These are phyloP conservation scores for Paralvinella palmiformis DNA, from an alignment of 1,140 invertebrate genomes.

Conservation along the genomic window DNA sequence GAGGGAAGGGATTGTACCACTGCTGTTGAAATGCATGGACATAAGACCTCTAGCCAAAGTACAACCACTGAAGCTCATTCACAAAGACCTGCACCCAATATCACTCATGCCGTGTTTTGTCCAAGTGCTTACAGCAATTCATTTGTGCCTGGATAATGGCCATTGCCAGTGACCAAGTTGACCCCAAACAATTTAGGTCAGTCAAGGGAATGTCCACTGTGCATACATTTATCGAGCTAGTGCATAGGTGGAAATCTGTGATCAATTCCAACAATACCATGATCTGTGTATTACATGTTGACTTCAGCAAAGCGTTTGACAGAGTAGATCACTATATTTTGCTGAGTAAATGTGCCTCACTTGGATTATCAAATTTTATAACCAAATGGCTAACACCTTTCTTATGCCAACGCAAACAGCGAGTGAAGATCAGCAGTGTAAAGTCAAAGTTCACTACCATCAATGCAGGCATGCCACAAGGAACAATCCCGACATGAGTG, in stretches of 20 bases:
- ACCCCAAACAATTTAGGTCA: not conserved
- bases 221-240: conserved; percentile 1
- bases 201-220: conserved; percentile 5
- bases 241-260: not conserved
- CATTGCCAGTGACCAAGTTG: conserved; percentile 1
- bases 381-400: not conserved
- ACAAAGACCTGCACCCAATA: not conserved
- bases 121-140: not conserved
- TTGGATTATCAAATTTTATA: not conserved
- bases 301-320: conserved; percentile 4
- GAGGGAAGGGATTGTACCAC: not conserved
- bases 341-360: not conserved
- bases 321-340: not conserved
- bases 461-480: no score
- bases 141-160: not conserved
- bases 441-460: no score
- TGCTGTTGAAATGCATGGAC: not conserved
- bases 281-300: not conserved
- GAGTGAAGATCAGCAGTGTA: no score
- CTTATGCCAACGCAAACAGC: no score
- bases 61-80: not conserved
- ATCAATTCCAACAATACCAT: not conserved
- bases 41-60: not conserved
- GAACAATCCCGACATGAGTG: no score
- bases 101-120: conserved; percentile 4